Conservation (phyloP, 2,797 vertebrate genomes). For the Pteropus rufus region DNA sequence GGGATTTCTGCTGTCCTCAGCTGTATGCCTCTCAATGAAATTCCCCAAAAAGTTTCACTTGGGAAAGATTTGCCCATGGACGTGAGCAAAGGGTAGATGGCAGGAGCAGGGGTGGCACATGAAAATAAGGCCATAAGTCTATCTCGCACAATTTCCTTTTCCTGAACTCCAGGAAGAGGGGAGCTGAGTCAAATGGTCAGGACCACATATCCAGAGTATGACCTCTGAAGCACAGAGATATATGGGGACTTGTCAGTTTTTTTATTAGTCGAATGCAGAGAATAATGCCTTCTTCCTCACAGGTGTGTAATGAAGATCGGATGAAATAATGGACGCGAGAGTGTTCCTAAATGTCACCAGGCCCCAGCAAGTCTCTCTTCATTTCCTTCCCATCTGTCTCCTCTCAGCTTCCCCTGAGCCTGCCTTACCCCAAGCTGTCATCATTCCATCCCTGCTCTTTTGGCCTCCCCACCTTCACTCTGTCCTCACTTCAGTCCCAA, state of each 20-base stretch:
- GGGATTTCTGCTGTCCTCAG: neutral
- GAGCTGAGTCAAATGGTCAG: neutral
- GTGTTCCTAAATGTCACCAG: neutral
- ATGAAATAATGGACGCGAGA: neutral
- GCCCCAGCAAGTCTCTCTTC: neutral
- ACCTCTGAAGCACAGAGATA: neutral
- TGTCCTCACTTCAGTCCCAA: neutral
- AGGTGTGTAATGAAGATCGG: neutral
- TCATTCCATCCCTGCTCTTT: fast-evolving
- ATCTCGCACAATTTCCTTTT: neutral
- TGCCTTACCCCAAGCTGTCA: fast-evolving
- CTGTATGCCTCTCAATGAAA: neutral
- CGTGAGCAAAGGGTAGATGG: fast-evolving
- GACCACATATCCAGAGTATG: neutral
- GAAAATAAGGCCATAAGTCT: neutral
- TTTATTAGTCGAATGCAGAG: neutral
- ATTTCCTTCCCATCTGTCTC: neutral
- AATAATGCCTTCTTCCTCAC: neutral
- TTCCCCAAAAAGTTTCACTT: neutral
- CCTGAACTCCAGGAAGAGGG: neutral
- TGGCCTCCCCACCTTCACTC: neutral
- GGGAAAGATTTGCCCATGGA: neutral
- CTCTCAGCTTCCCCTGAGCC: neutral
- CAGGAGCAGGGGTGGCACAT: neutral
- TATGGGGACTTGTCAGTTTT: neutral